A percentile compares a stretch with the other conserved stretches of the same genome.
Conservation (phyloP, 2,113 vertebrate genomes). For the Tragelaphus buxtoni region DNA sequence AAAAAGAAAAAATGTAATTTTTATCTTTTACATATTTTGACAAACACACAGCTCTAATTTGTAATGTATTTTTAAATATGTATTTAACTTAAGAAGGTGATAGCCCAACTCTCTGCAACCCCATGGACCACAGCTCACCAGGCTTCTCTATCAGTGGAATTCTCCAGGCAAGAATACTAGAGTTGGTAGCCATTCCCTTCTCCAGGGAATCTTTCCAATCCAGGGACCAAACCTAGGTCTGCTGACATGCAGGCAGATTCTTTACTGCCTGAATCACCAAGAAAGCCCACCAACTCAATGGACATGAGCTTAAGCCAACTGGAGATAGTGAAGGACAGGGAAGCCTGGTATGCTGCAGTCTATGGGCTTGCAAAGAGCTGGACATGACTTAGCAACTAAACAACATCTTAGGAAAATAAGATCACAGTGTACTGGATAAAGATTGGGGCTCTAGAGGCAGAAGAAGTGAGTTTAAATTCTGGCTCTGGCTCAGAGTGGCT, state of each 20-base stretch:
- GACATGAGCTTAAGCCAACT: not conserved
- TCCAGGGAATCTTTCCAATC: not conserved
- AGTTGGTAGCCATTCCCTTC: not conserved
- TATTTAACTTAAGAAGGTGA: not conserved
- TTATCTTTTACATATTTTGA: not conserved
- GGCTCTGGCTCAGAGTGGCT: not conserved
- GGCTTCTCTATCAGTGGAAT: not conserved
- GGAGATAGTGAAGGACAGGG: not conserved
- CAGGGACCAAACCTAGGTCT: not conserved
- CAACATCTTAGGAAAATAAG: not conserved
- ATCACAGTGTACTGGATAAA: not conserved
- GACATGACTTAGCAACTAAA: not conserved
- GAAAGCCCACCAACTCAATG: not conserved
- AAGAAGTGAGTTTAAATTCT: not conserved
- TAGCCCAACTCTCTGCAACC: rapidly evolving
- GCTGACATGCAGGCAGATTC: not conserved
- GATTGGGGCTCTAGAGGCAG: not conserved
- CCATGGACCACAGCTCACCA: not conserved
- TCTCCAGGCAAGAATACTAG: not conserved
- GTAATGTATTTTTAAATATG: not conserved
- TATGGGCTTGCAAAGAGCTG: not conserved
- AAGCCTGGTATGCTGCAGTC: not conserved
- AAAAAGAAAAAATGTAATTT: not conserved
- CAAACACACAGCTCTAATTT: not conserved
- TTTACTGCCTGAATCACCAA: not conserved